Evolutionary conservation across 2,888 invertebrate genomes (phyloP).

Genomic region (Hirtodrosophila cameraria): DNA sequence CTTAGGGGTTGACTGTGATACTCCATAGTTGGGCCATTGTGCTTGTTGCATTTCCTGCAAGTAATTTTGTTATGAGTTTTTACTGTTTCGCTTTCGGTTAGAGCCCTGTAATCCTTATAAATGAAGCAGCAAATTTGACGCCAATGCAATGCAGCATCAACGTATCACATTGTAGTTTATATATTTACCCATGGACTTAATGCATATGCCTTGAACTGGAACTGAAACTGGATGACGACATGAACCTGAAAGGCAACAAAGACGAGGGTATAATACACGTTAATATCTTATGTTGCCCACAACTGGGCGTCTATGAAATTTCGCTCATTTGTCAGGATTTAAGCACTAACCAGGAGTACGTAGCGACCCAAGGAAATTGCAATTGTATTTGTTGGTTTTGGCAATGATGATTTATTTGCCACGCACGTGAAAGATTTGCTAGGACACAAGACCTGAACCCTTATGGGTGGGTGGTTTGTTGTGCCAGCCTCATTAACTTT

Average conservation of each 20-base stretch:
- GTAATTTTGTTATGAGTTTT: conserved; percentile 78
- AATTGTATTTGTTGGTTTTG: conserved; percentile 62
- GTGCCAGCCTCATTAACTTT: conserved; percentile 62
- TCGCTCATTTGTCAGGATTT: conserved; percentile 76
- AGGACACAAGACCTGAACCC: background rate
- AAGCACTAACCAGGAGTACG: conserved; percentile 16
- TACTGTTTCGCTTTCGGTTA: conserved; percentile 37
- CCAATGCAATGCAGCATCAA: conserved; percentile 53
- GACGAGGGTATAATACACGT: conserved; percentile 60
- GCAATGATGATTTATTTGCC: conserved; percentile 73
- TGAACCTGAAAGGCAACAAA: too few species aligned
- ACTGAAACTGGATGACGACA: background rate
- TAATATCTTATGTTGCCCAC: conserved; percentile 62
- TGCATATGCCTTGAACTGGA: conserved; percentile 48
- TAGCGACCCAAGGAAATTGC: conserved; percentile 51
- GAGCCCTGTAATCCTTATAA: conserved; percentile 73
- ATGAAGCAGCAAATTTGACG: conserved; percentile 80
- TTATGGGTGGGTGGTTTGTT: conserved; percentile 56
- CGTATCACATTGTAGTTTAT: conserved; percentile 40
- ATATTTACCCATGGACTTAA: conserved; percentile 62
- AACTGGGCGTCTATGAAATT: conserved; percentile 50
- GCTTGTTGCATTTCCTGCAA: conserved; percentile 78
- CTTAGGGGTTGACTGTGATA: conserved; percentile 42
- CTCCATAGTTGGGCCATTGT: conserved; percentile 18
- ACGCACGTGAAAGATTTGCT: conserved; percentile 59